Evolutionary conservation across 2,113 vertebrate species (phyloP).

Genomic region (Heptranchias perlo): DNA sequence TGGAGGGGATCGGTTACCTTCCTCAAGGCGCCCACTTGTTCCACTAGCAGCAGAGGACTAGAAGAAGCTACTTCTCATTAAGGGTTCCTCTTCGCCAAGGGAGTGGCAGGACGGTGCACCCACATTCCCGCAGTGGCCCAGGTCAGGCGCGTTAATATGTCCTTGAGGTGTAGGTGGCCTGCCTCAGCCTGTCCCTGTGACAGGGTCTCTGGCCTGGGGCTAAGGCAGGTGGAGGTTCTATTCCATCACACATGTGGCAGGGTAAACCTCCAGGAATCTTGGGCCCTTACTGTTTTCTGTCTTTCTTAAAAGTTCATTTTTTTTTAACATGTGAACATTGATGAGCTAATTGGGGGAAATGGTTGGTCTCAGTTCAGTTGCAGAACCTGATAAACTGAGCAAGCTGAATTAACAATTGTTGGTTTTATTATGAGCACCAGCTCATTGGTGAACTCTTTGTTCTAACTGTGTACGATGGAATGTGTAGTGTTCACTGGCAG

Average conservation of each 20-base stretch:
- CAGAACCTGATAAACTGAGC: background rate
- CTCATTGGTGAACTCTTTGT: background rate
- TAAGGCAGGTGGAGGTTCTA: background rate
- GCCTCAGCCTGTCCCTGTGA: background rate
- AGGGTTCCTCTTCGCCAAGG: too few relatives aligned
- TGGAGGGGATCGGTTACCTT: background rate
- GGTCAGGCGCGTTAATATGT: background rate
- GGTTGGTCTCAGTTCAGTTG: background rate
- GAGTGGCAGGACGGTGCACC: too few relatives aligned
- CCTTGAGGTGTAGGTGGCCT: background rate
- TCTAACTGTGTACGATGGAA: background rate
- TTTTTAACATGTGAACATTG: too few relatives aligned
- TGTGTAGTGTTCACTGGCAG: background rate
- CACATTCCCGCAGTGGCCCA: background rate
- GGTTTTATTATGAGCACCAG: too few relatives aligned
- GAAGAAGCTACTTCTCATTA: background rate
- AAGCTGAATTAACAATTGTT: background rate
- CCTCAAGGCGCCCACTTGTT: background rate
- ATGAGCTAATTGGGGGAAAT: too few relatives aligned
- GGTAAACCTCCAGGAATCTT: background rate
- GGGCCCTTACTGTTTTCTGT: too few relatives aligned
- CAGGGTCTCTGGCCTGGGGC: too few relatives aligned
- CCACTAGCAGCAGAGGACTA: background rate
- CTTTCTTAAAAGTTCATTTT: too few relatives aligned
- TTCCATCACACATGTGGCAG: background rate